Evolutionary conservation across 1,140 invertebrate species (phyloP), one percentile per base, ranked within the genome.

Genomic region (Asbolus verrucosus): DNA sequence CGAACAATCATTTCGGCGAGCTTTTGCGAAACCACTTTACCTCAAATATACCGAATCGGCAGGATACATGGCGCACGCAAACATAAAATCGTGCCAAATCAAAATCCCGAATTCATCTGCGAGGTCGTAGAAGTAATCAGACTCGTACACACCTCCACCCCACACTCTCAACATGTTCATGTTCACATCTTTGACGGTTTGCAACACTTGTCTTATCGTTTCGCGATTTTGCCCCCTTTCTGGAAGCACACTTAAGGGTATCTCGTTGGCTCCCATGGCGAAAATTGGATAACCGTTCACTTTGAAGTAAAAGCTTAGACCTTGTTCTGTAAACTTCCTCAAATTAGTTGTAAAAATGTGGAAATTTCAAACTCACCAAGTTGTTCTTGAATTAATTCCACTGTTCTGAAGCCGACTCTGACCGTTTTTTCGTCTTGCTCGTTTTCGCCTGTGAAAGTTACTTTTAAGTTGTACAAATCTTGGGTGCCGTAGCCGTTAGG

Each of bases 21-120:
- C 4, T 6, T 16, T 2, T 1, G n/a, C n/a, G 18, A 24, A 24
- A 27, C 39, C 27, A 14, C 2, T 24, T 19, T 80, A 86, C 84
- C 82, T 71, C 1, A 99, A 81, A 82, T 97, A 98, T 6, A 85
- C 79, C 0, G 82, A 69, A 60, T 88, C 87, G 0, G 88, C 86
- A 1, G 97, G 97, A 83, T 99, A 99, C 90, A 99, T 92, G 4
- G 91, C 87, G 79, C 96, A 98, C 0, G 97, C 97, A 82, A 98
- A 99, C 92, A 99, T 97, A 70, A 99, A 91, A 82, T 99, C 96
- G 83, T 96, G 92, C 94, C 94, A 95, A 36, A 96, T 89, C 73
- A 96, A 84, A 11, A 96, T 90, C 8, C 94, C 94, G 16, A 90
- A 82, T 73, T 90, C 84, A 76, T 96, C 94, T 67, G 92, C 92